phyloP scores from a whole-genome alignment of 1,140 invertebrate genomes.

The Cydia strobilella region DNA sequence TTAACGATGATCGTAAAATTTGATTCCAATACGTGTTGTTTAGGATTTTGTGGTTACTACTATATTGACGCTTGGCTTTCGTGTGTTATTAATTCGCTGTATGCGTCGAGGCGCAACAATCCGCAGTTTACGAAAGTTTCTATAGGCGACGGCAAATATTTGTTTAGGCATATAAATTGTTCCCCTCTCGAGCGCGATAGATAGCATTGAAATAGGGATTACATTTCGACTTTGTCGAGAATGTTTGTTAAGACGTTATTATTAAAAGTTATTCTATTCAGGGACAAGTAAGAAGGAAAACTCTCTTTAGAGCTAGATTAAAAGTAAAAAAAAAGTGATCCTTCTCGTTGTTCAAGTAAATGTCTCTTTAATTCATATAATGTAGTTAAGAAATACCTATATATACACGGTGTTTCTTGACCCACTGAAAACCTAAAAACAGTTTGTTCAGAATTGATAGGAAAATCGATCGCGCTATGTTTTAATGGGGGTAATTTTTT shows the following conservation, averaged over 20 bases:
- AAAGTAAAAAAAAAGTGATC: not conserved
- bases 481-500: no score
- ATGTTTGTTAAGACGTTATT: constrained; percentile 14
- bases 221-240: constrained; percentile 10
- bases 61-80: not conserved
- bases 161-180: constrained; percentile 34
- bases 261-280: constrained; percentile 5
- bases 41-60: not conserved
- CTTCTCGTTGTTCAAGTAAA: no score
- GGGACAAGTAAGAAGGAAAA: not conserved
- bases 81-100: constrained; percentile 14
- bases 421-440: no score
- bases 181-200: constrained; percentile 10
- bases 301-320: not conserved
- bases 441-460: no score
- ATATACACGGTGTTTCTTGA: no score
- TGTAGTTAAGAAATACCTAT: no score
- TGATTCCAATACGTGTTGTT: not conserved
- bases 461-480: no score
- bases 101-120: constrained; percentile 18
- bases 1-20: not conserved
- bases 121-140: constrained; percentile 24
- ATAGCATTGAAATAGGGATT: constrained; percentile 20
- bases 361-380: no score
- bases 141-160: constrained; percentile 33